phyloP scores from a whole-genome alignment of 1,140 invertebrate genomes.

The Pissodes strobi region DNA sequence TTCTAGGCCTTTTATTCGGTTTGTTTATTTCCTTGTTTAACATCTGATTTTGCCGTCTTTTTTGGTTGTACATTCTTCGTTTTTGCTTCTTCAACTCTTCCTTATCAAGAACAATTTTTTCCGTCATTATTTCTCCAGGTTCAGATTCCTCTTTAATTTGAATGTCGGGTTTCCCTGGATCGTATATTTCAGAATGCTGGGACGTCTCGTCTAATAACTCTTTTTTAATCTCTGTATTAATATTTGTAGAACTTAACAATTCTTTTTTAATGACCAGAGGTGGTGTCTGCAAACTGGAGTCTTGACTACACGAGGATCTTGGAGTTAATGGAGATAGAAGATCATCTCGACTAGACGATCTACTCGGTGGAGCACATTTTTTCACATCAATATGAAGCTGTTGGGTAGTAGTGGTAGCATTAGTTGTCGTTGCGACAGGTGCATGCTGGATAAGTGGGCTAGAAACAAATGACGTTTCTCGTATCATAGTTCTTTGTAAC shows the following conservation, averaged over 20 bases:
- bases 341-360: constrained; percentile 53
- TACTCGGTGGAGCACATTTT: constrained; percentile 50
- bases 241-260: constrained; percentile 26
- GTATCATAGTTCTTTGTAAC: constrained; percentile 52
- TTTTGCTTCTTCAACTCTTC: constrained; percentile 77
- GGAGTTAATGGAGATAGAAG: constrained; percentile 54
- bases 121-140: constrained; percentile 38
- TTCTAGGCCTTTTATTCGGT: constrained; percentile 80
- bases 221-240: constrained; percentile 63
- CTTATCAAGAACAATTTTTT: constrained; percentile 48
- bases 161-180: constrained; percentile 62
- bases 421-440: constrained; percentile 21
- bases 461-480: constrained; percentile 63
- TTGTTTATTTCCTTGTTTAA: constrained; percentile 56
- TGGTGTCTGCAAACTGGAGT: constrained; percentile 53
- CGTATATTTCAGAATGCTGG: constrained; percentile 64
- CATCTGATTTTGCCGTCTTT: constrained; percentile 68
- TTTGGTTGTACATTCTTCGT: constrained; percentile 82
- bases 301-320: constrained; percentile 51
- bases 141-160: constrained; percentile 64
- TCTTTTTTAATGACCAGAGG: constrained; percentile 51
- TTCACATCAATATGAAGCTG: constrained; percentile 54
- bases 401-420: constrained; percentile 39
- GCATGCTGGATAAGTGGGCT: constrained; percentile 49
- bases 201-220: constrained; percentile 65